Conservation (phyloP, 2,113 vertebrate species). For the Mionectes macconnelli region DNA sequence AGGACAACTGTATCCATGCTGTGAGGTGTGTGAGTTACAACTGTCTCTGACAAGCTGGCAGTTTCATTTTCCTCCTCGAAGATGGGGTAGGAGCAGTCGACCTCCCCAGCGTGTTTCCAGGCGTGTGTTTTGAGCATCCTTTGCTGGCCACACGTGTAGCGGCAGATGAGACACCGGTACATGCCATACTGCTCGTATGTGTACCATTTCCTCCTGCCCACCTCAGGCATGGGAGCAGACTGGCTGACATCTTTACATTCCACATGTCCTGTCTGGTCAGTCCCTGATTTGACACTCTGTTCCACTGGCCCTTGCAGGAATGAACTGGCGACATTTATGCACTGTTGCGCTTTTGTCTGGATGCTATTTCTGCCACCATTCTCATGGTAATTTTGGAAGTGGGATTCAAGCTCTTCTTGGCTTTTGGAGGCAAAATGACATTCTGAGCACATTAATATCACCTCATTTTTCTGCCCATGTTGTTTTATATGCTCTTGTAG, state of each 20-base stretch:
- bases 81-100: conserved; percentile 95
- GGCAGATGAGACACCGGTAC: conserved; percentile 95
- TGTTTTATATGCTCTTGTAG: conserved; percentile 90
- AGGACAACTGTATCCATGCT: conserved; percentile 81
- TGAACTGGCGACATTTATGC: background rate
- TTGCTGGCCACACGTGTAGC: conserved; percentile 97
- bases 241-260: conserved; percentile 38
- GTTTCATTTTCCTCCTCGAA: conserved; percentile 88
- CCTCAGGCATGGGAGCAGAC: background rate
- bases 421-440: conserved; percentile 86
- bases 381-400: conserved; percentile 83
- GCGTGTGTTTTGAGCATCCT: conserved; percentile 96
- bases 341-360: conserved; percentile 35
- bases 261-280: conserved; percentile 4
- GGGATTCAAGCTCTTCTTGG: conserved; percentile 88
- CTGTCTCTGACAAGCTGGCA: conserved; percentile 51
- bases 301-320: conserved; percentile 28
- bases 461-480: conserved; percentile 89
- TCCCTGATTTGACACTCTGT: conserved; percentile 15
- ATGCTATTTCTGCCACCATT: background rate
- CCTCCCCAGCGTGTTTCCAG: conserved; percentile 95
- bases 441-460: conserved; percentile 92
- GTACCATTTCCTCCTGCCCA: conserved; percentile 87
- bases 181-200: conserved; percentile 90
- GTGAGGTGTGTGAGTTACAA: conserved; percentile 44